Base-by-base conservation (phyloP, 2,797 vertebrate species). In the Delichon dasypus region DNA sequence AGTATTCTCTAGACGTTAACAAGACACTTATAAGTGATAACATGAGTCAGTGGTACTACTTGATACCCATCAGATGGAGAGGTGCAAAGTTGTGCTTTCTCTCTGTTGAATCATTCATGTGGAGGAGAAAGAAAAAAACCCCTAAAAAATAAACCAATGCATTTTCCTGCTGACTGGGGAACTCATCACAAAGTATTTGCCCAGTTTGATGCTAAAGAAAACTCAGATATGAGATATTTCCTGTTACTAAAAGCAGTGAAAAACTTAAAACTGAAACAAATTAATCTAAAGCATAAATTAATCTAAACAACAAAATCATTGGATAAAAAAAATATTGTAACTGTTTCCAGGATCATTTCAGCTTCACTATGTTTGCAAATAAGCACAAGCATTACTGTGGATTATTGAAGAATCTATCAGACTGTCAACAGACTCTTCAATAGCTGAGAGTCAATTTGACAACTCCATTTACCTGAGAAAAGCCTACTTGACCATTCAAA, bases 71-170 rank as follows among this genome's bases (percentile, higher is more conserved):
- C 3, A 2, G 57, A 73, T 25, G 18, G 36, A 14, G 15, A 58
- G 20, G 34, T 48, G 26, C 5, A 25, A 74, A 85, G 16, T 10
- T 75, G 34, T 7, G 4, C 45, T 57, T 79, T 72, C 30, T 54
- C 32, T 67, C 40, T 45, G 10, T 7, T 55, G 36, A 45, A 64
- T 91, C 42, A 60, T 48, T 74, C 45, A n/a, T 7, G 9, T 11
- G 17, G 8, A n/a, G 29, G 17, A 7, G 10, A 1, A 34, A 20
- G 54, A 38, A 58, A 26, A 4, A 25, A 36, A 1, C 4, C 3
- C 3, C 10, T 10, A 38, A 5, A 17, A 60, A 53, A 27, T 13
- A 60, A 61, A 19, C 5, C 8, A 77, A 11, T 8, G 32, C 5
- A 22, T 40, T 78, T 58, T 44, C 7, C 40, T 67, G 21, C 20